Percentiles rank a stretch among this genome's conserved stretches.
Conservation (phyloP, 2,888 invertebrate species). For the Ryuthela nishihirai region DNA sequence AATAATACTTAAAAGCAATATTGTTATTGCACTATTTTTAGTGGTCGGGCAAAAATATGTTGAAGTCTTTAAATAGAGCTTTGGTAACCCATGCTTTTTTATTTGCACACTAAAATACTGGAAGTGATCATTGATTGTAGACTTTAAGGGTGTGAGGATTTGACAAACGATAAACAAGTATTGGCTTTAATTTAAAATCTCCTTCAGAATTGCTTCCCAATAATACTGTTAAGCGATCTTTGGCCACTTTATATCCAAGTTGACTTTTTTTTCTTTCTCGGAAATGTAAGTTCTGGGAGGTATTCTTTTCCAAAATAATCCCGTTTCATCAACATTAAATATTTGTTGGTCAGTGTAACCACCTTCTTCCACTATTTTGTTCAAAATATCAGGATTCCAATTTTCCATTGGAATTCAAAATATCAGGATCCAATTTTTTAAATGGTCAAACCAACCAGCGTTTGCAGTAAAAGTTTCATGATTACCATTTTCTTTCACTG, state of each 20-base stretch:
- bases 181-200: constrained; percentile 45
- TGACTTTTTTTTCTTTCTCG: constrained; percentile 7
- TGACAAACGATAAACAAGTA: constrained; percentile 46
- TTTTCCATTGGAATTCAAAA: too few species aligned
- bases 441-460: constrained; percentile 36
- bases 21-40: constrained; percentile 17
- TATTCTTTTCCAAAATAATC: too few species aligned
- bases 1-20: constrained; percentile 33
- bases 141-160: constrained; percentile 46
- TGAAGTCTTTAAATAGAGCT: constrained; percentile 42
- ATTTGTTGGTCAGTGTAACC: constrained; percentile 25
- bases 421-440: constrained; percentile 23
- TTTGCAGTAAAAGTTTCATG: constrained; percentile 27
- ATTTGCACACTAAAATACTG: constrained; percentile 47
- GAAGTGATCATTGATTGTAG: constrained; percentile 44
- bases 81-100: too few species aligned
- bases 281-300: too few species aligned
- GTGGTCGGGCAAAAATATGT: constrained; percentile 17
- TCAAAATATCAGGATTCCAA: background rate
- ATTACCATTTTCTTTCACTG: background rate
- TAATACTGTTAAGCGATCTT: constrained; percentile 45
- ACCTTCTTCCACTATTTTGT: constrained; percentile 12
- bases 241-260: constrained; percentile 35
- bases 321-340: constrained; percentile 38
- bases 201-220: constrained; percentile 46